Percentiles rank a stretch among this genome's conserved stretches.
These are phyloP conservation scores for Holacanthella duospinosa DNA, from an alignment of 2,888 invertebrate genomes.

Conservation along the genomic window DNA sequence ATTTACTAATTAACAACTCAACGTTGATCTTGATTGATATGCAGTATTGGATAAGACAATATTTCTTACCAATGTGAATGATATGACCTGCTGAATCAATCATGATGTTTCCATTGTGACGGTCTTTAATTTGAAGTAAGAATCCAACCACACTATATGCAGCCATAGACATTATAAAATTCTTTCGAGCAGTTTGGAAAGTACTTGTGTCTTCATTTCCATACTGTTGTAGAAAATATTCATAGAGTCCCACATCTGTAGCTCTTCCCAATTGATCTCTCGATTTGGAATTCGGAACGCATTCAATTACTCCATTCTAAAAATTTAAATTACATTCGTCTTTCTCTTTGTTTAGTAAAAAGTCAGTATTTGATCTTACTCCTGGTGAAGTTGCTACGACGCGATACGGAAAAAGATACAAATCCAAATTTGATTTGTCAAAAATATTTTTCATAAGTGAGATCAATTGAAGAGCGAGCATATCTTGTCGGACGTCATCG, in stretches of 20 bases:
- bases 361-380: constrained; percentile 46
- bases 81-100: constrained; percentile 92
- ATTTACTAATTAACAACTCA: not conserved
- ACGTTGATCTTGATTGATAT: not conserved
- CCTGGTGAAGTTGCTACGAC: constrained; percentile 94
- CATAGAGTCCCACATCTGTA: constrained; percentile 92
- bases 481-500: constrained; percentile 95
- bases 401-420: constrained; percentile 91
- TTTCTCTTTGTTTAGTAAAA: no score
- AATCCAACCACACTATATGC: constrained; percentile 97
- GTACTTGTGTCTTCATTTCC: constrained; percentile 90
- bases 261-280: constrained; percentile 94
- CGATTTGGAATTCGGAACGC: constrained; percentile 98
- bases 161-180: constrained; percentile 98
- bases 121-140: constrained; percentile 93
- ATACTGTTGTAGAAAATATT: constrained; percentile 86
- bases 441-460: constrained; percentile 76
- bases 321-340: constrained; percentile 37
- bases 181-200: constrained; percentile 83
- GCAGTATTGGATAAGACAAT: not conserved
- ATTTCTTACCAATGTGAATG: constrained; percentile 85
- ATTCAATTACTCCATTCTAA: constrained; percentile 97
- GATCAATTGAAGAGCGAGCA: constrained; percentile 92
- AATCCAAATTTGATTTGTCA: constrained; percentile 83
- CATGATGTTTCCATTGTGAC: constrained; percentile 99